phyloP scores from a whole-genome alignment of 1,140 invertebrate genomes.

The Brachionus paranguensis region DNA sequence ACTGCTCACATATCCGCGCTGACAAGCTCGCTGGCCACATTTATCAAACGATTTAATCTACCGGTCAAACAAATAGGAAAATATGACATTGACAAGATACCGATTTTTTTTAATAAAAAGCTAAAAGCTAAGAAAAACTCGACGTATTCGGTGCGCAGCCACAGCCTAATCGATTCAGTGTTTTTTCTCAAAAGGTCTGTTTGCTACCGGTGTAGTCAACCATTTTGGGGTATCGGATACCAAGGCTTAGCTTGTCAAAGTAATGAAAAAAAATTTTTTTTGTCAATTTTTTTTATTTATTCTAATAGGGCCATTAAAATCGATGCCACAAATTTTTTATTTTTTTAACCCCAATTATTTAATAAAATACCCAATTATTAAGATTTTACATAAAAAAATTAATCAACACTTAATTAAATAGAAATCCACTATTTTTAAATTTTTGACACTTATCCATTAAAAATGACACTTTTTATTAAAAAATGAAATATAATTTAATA shows the following conservation, averaged over 20 bases:
- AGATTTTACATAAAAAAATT: too few species aligned
- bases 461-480: too few species aligned
- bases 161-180: background rate
- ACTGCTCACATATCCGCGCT: slow-evolving; percentile 11
- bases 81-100: slow-evolving; percentile 24
- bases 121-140: slow-evolving; percentile 10
- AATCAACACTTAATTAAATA: too few species aligned
- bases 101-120: slow-evolving; percentile 25
- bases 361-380: too few species aligned
- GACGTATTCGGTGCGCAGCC: background rate
- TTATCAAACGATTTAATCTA: background rate
- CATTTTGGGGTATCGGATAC: slow-evolving; percentile 39
- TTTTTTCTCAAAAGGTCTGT: background rate
- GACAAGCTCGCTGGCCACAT: background rate
- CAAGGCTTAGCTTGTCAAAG: slow-evolving; percentile 35
- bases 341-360: too few species aligned
- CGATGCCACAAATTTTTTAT: too few species aligned
- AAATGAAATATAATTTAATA: too few species aligned
- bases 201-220: background rate
- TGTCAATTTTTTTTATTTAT: too few species aligned
- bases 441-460: too few species aligned
- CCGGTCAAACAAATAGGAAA: slow-evolving; percentile 34
- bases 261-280: background rate
- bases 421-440: too few species aligned
- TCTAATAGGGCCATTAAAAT: too few species aligned